phyloP scores from a whole-genome alignment of 2,113 vertebrate genomes.

The human (Homo sapiens) region GRCh38 chr9:74934501-74935000 shows the following conservation, averaged over 20 bases:
- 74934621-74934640: neutral
- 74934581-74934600: neutral
- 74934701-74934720: neutral
- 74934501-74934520: neutral
- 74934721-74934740: neutral
- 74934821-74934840: neutral
- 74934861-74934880: neutral
- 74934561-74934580: neutral
- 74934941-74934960: neutral
- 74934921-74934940: conserved; percentile 3
- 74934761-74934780: neutral
- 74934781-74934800: neutral
- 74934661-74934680: conserved; percentile 20
- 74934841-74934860: neutral
- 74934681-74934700: neutral
- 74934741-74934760: neutral
- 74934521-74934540: neutral
- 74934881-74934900: neutral
- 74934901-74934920: neutral
- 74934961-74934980: conserved; percentile 46
- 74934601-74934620: conserved; percentile 4
- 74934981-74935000: conserved; percentile 38
- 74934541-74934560: neutral
- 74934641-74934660: neutral
- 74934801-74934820: neutral